phyloP scores from a whole-genome alignment of 2,113 vertebrate genomes.

The Pyrgilauda ruficollis region DNA sequence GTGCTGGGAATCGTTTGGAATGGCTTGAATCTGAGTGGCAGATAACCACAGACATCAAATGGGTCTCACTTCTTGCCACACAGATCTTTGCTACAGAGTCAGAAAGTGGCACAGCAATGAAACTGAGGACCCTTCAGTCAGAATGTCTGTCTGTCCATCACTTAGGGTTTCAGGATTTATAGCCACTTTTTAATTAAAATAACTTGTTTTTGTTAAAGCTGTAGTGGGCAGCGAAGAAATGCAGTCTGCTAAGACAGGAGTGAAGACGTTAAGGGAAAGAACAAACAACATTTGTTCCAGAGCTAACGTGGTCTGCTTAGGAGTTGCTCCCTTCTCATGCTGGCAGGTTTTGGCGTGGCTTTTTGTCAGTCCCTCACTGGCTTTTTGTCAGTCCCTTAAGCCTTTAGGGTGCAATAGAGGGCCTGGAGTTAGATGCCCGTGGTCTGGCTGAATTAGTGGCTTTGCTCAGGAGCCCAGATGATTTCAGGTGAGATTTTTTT shows the following conservation, averaged over 20 bases:
- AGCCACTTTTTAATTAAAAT: background rate
- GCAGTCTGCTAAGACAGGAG: background rate
- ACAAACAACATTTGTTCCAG: background rate
- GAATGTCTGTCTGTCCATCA: background rate
- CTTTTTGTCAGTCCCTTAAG: background rate
- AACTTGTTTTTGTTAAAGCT: background rate
- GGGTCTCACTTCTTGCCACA: background rate
- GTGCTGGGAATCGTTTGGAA: background rate
- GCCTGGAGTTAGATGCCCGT: background rate
- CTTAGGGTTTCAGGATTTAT: background rate
- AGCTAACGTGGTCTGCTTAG: fast-evolving
- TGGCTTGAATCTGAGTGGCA: background rate
- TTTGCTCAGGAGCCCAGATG: background rate
- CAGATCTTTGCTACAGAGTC: background rate
- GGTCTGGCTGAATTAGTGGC: background rate
- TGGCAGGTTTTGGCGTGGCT: background rate
- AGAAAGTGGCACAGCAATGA: background rate
- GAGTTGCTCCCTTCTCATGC: background rate
- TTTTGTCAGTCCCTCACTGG: background rate
- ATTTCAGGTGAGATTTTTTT: background rate
- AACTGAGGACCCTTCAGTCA: background rate
- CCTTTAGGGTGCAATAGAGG: background rate
- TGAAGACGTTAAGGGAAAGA: background rate
- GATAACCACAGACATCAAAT: slow-evolving; percentile 18
- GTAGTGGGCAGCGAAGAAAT: background rate